phyloP scores from a whole-genome alignment of 2,797 vertebrate species.

The Allobates femoralis region DNA sequence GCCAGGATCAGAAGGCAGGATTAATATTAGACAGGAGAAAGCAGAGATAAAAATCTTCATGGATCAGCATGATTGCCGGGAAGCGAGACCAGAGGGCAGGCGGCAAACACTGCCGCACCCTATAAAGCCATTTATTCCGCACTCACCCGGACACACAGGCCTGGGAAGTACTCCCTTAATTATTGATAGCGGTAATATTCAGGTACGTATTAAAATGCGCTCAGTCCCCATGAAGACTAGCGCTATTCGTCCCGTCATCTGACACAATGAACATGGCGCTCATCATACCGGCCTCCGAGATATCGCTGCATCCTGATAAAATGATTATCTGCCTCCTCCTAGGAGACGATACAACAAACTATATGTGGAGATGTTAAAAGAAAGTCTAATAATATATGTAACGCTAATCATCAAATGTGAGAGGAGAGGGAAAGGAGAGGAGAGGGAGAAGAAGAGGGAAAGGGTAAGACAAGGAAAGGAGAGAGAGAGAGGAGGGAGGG shows the following conservation, averaged over 20 bases:
- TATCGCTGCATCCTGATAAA: background rate
- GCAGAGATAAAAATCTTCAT: conserved; percentile 67
- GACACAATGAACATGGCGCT: background rate
- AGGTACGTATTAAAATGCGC: background rate
- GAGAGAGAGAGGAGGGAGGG: too few species aligned
- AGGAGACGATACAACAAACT: background rate
- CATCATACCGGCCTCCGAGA: background rate
- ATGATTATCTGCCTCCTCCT: background rate
- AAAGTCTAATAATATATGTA: background rate
- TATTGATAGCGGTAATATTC: background rate
- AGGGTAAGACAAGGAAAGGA: too few species aligned
- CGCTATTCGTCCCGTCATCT: background rate
- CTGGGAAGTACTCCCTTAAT: background rate
- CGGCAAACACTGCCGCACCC: conserved; percentile 9
- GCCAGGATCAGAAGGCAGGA: conserved; percentile 66
- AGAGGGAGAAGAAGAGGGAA: too few species aligned
- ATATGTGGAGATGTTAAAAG: background rate
- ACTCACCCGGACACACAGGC: background rate
- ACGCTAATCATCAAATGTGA: background rate
- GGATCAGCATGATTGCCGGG: conserved; percentile 39
- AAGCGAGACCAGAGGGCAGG: conserved; percentile 20
- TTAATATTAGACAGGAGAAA: conserved; percentile 63
- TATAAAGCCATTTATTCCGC: conserved; percentile 11
- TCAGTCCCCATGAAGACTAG: background rate
- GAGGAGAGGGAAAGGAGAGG: too few species aligned